Evolutionary conservation across 2,888 invertebrate species (phyloP), one percentile per base, ranked within the genome.

Genomic region (Lacanobia oleracea): DNA sequence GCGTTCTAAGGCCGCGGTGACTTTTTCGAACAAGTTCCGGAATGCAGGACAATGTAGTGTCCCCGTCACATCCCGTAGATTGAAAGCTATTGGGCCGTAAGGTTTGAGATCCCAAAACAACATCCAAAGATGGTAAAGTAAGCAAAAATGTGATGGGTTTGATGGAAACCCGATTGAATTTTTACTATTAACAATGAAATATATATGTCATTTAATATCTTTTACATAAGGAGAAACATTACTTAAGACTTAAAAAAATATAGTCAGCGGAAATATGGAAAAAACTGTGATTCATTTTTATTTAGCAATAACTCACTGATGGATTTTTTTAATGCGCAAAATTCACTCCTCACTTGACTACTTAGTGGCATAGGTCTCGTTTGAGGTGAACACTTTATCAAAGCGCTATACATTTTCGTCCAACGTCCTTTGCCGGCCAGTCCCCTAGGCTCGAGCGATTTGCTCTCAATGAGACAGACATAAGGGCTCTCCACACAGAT

Each of bases 381-480:
- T 64, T 21, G 27, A 40, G 40, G 9, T 40, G 18, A 8, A 27
- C 14, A n/a, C 45, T 59, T 40, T 0, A 4, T 21, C 48, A 10
- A 43, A 71, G 27, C 45, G 5, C 3, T 14, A 40, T n/a, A 18
- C 14, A 18, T 27, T 69, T 63, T 65, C 50, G 21, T 1, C 12
- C 48, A 56, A 33, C 33, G 40, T 50, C 21, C 56, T 88, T 88
- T 82, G 80, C 75, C 82, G 83, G 63, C 74, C 68, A 72, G 83
- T 82, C 83, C 85, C 76, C 68, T 62, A 74, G 80, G 84, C 85
- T 81, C 89, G 86, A 88, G 85, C 90, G 92, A 93, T 93, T 94
- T 91, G 92, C 88, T 90, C 90, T 94, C 93, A 93, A 93, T 91
- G 92, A 91, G 91, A 90, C 91, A 90, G 89, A 89, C 90, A 88